phyloP scores from a whole-genome alignment of 1,140 invertebrate genomes.

The Polyergus mexicanus region DNA sequence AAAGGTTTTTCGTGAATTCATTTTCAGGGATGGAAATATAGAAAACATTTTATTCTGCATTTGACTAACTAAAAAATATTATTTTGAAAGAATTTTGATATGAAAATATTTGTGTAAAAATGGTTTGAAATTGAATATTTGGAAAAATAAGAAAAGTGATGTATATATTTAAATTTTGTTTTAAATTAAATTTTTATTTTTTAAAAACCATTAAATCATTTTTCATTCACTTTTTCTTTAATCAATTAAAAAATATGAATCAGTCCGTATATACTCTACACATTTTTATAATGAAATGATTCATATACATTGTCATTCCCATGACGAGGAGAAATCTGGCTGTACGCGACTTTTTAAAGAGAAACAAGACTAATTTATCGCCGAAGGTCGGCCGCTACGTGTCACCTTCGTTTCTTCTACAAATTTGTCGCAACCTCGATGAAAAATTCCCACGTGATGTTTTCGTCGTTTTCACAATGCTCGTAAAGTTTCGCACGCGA shows the following conservation, averaged over 20 bases:
- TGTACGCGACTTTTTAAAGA: slow-evolving; percentile 53
- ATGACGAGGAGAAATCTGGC: slow-evolving; percentile 51
- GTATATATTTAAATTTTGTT: background rate
- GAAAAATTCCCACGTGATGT: slow-evolving; percentile 53
- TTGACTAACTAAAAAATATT: background rate
- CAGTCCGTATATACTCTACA: background rate
- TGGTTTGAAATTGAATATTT: slow-evolving; percentile 13
- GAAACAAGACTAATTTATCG: slow-evolving; percentile 71
- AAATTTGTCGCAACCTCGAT: slow-evolving; percentile 48
- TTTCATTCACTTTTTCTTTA: background rate
- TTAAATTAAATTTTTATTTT: background rate
- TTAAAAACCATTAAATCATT: no score
- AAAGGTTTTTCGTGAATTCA: background rate
- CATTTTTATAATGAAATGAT: slow-evolving; percentile 15
- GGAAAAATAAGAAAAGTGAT: background rate
- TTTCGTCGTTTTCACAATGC: slow-evolving; percentile 46
- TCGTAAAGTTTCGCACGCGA: slow-evolving; percentile 46
- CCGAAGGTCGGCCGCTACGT: slow-evolving; percentile 42
- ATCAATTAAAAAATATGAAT: background rate
- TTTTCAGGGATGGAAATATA: background rate
- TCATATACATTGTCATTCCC: slow-evolving; percentile 21
- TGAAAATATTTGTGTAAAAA: background rate
- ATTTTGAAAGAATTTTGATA: background rate
- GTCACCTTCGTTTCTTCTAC: slow-evolving; percentile 27
- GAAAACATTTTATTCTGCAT: background rate